Conservation (phyloP, 2,888 invertebrate genomes). For the Cremastinae sp. region DNA sequence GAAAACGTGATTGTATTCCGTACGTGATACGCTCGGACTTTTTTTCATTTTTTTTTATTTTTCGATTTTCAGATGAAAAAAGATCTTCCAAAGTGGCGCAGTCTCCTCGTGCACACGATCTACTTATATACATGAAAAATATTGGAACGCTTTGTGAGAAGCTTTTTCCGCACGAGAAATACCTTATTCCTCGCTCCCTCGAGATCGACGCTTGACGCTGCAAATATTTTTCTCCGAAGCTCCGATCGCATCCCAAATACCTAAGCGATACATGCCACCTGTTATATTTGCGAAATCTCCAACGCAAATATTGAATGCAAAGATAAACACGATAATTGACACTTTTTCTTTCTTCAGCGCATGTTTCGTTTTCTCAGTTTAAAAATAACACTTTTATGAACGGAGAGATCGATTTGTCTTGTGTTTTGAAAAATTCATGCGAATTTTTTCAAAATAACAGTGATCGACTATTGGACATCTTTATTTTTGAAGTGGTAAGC, state of each 20-base stretch:
- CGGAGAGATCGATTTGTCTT: too few relatives aligned
- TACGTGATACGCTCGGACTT: conserved; percentile 67
- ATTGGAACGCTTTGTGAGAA: conserved; percentile 21
- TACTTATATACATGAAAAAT: conserved; percentile 20
- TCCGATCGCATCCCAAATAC: conserved; percentile 39
- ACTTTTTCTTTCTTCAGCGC: too few relatives aligned
- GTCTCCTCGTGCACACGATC: conserved; percentile 22
- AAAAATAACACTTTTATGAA: too few relatives aligned
- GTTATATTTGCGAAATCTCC: too few relatives aligned
- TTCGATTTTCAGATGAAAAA: conserved; percentile 55
- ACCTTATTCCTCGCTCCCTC: conserved; percentile 48
- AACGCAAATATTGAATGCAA: too few relatives aligned
- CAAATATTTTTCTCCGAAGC: conserved; percentile 54
- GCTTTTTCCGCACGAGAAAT: conserved; percentile 46
- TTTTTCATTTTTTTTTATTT: conserved; percentile 33
- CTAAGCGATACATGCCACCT: not conserved
- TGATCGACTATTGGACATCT: not conserved
- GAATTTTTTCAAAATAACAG: conserved; percentile 31
- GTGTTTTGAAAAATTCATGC: too few relatives aligned
- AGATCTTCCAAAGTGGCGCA: conserved; percentile 35
- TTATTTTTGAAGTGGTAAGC: too few relatives aligned
- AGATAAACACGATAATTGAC: too few relatives aligned
- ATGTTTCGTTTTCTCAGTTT: too few relatives aligned
- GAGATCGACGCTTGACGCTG: conserved; percentile 54
- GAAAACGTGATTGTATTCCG: conserved; percentile 66